Evolutionary conservation across 2,113 vertebrate species (phyloP), one percentile per base, ranked within the genome.

Genomic region (Tachysurus fulvidraco): DNA sequence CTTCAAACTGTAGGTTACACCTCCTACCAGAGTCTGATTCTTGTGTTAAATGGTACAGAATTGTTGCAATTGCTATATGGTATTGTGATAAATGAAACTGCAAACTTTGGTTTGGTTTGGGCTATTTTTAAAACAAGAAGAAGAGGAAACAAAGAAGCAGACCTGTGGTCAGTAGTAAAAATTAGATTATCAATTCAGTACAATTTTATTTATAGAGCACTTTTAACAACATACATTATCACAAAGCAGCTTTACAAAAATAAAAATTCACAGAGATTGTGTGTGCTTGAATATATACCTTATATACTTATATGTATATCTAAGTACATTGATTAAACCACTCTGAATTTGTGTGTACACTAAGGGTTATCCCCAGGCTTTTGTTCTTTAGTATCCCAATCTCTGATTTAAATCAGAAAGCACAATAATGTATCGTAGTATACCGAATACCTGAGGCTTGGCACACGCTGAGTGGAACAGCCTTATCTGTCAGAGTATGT

Each of bases 401-500:
- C 87, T 87, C 67, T 21, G 44, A 55, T 74, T 62, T 54, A 28
- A 55, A 88, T 81, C 83, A 76, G 50, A 86, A 50, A 85, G 64
- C 79, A 80, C 86, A 83, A 88, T 88, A 86, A 85, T 81, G 85
- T 89, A 83, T 73, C 71, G 28, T 78, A 74, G 59, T 59, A 81
- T 67, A 62, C 84, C 25, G 89, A 89, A 90, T 87, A 90, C 79
- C 89, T 90, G 82, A n/a, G 71, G 28, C 41, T 85, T 88, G 83
- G 89, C 87, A 88, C 85, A 88, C 8, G 41, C 57, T 52, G 60
- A 87, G 83, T 14, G 59, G 46, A 74, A 89, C 60, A 54, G 62
- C 74, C 88, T 90, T 90, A 91, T 91, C 89, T 88, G 86, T 73
- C 30, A 21, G 55, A 83, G 74, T 77, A 46, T 84, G 83, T 83